Conservation (phyloP, 2,888 invertebrate genomes). For the Nematopogon swammerdamellus region DNA sequence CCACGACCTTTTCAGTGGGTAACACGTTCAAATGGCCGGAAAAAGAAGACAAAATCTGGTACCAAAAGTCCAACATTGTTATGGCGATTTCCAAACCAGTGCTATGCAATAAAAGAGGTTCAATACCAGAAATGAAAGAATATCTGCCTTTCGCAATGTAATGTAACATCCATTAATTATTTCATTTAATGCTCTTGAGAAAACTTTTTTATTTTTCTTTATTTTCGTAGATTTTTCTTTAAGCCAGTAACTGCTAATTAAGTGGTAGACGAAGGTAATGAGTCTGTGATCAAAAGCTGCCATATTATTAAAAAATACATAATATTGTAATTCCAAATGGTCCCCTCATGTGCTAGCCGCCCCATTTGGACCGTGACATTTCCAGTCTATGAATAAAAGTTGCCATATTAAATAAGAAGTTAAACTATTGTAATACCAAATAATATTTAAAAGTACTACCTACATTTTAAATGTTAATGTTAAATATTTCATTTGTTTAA, state of each 20-base stretch:
- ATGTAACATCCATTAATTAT: slow-evolving; percentile 3
- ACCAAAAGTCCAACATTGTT: slow-evolving; percentile 8
- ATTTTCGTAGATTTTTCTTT: background rate
- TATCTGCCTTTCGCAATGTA: slow-evolving; percentile 8
- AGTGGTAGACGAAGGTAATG: slow-evolving; percentile 7
- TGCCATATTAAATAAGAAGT: slow-evolving; percentile 2
- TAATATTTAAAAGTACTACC: too few species aligned
- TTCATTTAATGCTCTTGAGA: background rate
- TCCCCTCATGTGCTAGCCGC: too few species aligned
- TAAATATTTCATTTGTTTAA: too few species aligned
- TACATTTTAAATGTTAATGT: too few species aligned
- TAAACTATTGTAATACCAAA: background rate
- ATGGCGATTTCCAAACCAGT: slow-evolving; percentile 8
- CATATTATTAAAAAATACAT: slow-evolving; percentile 4
- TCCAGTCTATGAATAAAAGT: slow-evolving; percentile 3
- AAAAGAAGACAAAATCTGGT: slow-evolving; percentile 12
- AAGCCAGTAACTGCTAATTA: background rate
- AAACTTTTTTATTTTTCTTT: too few species aligned
- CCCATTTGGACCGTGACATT: too few species aligned
- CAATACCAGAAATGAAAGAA: slow-evolving; percentile 11
- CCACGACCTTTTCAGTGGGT: slow-evolving; percentile 9
- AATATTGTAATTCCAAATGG: background rate
- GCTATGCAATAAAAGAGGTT: slow-evolving; percentile 10
- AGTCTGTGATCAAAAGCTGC: slow-evolving; percentile 7
- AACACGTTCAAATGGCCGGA: slow-evolving; percentile 12